Evolutionary conservation across 1,140 invertebrate species (phyloP), one percentile per base, ranked within the genome.

Genomic region (Brachionus sp.): DNA sequence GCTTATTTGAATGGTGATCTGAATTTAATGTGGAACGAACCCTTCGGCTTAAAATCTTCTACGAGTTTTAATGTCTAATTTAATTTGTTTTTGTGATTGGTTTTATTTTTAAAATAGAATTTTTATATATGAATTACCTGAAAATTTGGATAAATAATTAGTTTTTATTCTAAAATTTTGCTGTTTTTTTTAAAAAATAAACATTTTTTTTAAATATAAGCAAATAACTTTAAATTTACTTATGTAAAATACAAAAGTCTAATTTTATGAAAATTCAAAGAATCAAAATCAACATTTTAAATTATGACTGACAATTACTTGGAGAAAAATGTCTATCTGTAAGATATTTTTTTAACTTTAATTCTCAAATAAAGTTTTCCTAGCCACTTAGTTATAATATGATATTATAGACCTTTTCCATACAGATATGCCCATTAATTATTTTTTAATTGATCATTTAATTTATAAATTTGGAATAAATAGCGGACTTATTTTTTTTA

Each of bases 11-110:
- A 97, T 95, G 95, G 95, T 85, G 96, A 98, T 91, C 91, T 98
- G 83, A 91, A 95, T 87, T 92, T 95, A 86, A 98, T 98, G 95
- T 98, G 96, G 96, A 95, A 94, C 87, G 95, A 97, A 90, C 95
- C 96, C 42, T 98, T 98, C 13, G 57, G 33, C 57, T 12, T 35
- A 5, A 75, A 75, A 39, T 25, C 70, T 13, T 44, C 70, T 25
- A 25, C 39, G 1, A 46, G 25, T 75, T 75, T 75, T 75, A 25
- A 46, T 75, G 70, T 75, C 12, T 75, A 46, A 75, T 12, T 29
- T 13, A 16, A 39, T 33, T 70, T 42, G 37, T 37, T 29, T 42
- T 70, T 70, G 16, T 16, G 16, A 16, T 16, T 37, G 33, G 4
- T 70, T 70, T 70, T 10, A 37, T 13, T 37, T 70, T 70, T 9